Conservation (phyloP, 2,888 invertebrate species). For the Pinctada fucata region DNA sequence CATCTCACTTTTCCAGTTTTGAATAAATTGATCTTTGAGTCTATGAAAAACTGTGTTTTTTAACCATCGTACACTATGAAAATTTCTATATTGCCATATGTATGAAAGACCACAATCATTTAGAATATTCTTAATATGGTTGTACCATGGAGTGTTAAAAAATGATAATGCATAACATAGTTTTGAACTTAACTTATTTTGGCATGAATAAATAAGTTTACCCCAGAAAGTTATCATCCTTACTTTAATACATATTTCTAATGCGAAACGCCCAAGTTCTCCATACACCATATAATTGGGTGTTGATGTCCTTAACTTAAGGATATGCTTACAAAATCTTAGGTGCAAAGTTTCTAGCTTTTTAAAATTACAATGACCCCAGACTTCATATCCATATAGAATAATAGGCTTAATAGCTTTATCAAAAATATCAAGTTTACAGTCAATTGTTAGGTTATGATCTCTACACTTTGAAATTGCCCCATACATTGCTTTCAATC, state of each 20-base stretch:
- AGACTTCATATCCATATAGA: slow-evolving; percentile 29
- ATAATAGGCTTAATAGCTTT: slow-evolving; percentile 12
- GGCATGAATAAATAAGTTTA: not conserved
- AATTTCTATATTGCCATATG: slow-evolving; percentile 7
- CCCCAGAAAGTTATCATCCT: slow-evolving; percentile 23
- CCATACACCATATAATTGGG: slow-evolving; percentile 32
- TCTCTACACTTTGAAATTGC: not conserved
- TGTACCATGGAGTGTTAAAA: slow-evolving; percentile 10
- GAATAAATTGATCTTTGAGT: slow-evolving; percentile 23
- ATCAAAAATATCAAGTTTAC: slow-evolving; percentile 21
- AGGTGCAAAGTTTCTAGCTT: slow-evolving; percentile 23
- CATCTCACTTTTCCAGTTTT: slow-evolving; percentile 3
- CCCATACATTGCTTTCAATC: slow-evolving; percentile 9
- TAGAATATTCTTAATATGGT: not conserved
- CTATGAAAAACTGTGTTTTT: not conserved
- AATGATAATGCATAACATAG: not conserved
- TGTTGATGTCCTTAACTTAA: slow-evolving; percentile 25
- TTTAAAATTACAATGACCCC: slow-evolving; percentile 15
- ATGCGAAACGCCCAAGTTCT: slow-evolving; percentile 19
- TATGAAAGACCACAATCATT: slow-evolving; percentile 1
- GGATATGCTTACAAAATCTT: slow-evolving; percentile 22
- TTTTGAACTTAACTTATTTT: not conserved
- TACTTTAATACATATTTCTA: slow-evolving; percentile 27
- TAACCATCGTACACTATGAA: not conserved
- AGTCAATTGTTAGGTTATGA: slow-evolving; percentile 14